These are phyloP conservation scores for Aricia agestis DNA, from an alignment of 1,140 invertebrate genomes.

Conservation along the genomic window DNA sequence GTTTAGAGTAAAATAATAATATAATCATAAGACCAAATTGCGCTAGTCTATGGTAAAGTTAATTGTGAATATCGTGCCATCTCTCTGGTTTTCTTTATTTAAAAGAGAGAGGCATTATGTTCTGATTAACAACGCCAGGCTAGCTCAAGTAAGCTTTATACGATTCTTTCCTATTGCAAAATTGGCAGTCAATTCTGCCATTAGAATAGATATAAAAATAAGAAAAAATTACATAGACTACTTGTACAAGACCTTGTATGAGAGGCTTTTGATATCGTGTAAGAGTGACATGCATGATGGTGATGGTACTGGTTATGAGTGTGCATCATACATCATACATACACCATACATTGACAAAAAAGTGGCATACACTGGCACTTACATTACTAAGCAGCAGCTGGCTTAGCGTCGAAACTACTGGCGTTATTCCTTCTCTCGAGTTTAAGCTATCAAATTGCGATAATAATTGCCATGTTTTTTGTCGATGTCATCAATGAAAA, in stretches of 20 bases:
- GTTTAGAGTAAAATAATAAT: too few species aligned
- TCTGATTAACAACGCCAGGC: too few species aligned
- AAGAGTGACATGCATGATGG: constrained; percentile 2
- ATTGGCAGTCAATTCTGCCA: neutral
- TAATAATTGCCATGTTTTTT: constrained; percentile 7
- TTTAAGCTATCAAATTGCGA: neutral
- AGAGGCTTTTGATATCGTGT: neutral
- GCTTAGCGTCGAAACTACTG: neutral
- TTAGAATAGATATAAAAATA: neutral
- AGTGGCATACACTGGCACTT: neutral
- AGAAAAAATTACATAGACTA: neutral
- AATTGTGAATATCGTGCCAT: too few species aligned
- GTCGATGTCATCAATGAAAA: neutral
- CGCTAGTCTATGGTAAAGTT: too few species aligned
- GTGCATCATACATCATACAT: constrained; percentile 3
- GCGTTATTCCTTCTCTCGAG: neutral
- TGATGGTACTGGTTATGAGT: neutral
- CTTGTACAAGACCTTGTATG: neutral
- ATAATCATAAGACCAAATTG: too few species aligned
- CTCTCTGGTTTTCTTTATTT: too few species aligned
- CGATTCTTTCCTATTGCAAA: neutral
- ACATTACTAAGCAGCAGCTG: neutral
- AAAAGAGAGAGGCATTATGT: too few species aligned
- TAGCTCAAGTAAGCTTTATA: too few species aligned
- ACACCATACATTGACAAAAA: constrained; percentile 11